Evolutionary conservation across 2,888 invertebrate species (phyloP), one percentile per base, ranked within the genome.

Genomic region (Temnothorax rugatulus): DNA sequence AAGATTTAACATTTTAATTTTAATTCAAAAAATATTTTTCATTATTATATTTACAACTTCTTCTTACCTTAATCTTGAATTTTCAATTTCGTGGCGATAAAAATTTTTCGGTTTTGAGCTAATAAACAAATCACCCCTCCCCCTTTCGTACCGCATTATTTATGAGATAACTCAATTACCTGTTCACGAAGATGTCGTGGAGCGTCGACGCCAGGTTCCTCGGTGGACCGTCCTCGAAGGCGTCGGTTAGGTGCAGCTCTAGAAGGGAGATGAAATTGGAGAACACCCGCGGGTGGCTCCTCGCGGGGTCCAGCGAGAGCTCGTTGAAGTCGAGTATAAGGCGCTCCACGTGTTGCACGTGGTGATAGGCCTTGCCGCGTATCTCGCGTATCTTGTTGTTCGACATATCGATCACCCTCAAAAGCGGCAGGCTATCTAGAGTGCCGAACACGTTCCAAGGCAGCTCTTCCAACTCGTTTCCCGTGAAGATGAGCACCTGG

Each of bases 381-480:
- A 97, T 97, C 88, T 96, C 96, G 64, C 96, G 94, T 61, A 97
- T 97, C 21, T 96, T 95, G 93, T 97, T 97, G 92, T 96, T 96
- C 86, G 97, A 97, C 97, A 97, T 96, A 91, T 97, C 97, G 63
- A 97, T 96, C 5, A 96, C 95, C 86, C 95, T 95, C 68, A 97
- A 94, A 64, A 95, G 95, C 38, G 95, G 95, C 84, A 96, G 96
- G 71, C 95, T 95, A 84, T 96, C 96, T 44, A 96, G 95, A 52
- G 95, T 96, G 0, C 97, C 97, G 91, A 97, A 97, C 0, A 97
- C 95, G 92, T 97, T 97, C 95, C 96, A 96, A 3, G 97, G 97
- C 64, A 97, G 94, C 76, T 96, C 96, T 7, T 95, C 94, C 29
- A 97, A 95, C 87, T 95, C 94, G 91, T 97, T 97, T 15, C 97